Base-by-base conservation (phyloP, 2,113 vertebrate genomes). In the Gobiocypris rarus region DNA sequence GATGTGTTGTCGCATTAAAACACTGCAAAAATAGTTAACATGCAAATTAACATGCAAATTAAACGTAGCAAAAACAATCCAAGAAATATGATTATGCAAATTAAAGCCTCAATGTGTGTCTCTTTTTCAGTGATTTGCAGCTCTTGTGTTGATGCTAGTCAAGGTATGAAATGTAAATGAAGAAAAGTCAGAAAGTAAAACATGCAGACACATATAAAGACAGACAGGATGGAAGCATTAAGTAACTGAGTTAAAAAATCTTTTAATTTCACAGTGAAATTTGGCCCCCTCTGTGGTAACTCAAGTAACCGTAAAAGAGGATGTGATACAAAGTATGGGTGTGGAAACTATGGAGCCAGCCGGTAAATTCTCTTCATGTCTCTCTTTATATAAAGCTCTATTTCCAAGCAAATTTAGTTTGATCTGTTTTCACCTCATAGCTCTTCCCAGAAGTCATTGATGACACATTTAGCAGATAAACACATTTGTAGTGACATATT, bases 211-310 rank as follows among this genome's bases (percentile, higher is more conserved):
- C 4, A 19, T 19, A n/a, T 34, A 26, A 14, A 59, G 54, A 77
- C 31, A 41, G 31, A 1, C 15, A 67, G n/a, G 17, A n/a, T n/a
- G n/a, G n/a, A 9, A 34, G 2, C n/a, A 9, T 70, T 8, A 45
- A 45, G 28, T 48, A 43, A 58, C 5, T 38, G 38, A 7, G 38
- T 38, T 38, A 38, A 38, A n/a, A n/a, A n/a, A 38, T 31, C 31
- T 31, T 31, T 31, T 31, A 31, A 9, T 15, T 50, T 86, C 43
- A 38, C 54, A 83, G 85, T 89, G 17, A 89, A 70, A 58, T 91
- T 92, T 75, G 90, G 89, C 2, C 28, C 81, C 11, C 85, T 92
- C 26, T 91, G 91, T 79, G 86, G 86, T 17, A 89, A 92, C 80
- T n/a, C 86, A 2, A 43, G 10, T 10, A 92, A 92, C 69, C 19